These are phyloP conservation scores for Psilanteris sp. DNA, from an alignment of 1,140 invertebrate genomes.

Conservation along the genomic window DNA sequence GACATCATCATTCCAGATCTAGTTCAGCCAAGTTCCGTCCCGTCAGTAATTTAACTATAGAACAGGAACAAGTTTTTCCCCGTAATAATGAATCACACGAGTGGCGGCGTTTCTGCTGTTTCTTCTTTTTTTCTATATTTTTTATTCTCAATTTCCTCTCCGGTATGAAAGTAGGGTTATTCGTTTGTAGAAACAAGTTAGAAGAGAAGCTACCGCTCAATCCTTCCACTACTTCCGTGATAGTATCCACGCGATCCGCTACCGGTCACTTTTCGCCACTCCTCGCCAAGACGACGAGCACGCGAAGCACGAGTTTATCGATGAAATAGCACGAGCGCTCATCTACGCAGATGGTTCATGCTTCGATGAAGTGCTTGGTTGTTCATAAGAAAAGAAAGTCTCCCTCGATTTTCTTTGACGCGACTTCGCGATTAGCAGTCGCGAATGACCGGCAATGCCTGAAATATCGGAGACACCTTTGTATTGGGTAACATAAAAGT, in stretches of 20 bases:
- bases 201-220: conserved; percentile 29
- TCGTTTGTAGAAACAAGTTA: conserved; percentile 36
- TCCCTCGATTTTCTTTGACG: conserved; percentile 2
- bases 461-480: background rate
- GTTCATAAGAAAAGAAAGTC: conserved; percentile 27
- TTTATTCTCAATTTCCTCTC: conserved; percentile 13
- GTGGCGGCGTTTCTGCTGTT: conserved; percentile 14
- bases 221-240: conserved; percentile 40
- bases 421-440: background rate
- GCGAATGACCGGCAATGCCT: background rate
- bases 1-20: conserved; percentile 2
- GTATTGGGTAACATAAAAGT: background rate
- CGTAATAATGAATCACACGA: conserved; percentile 10
- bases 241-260: conserved; percentile 46
- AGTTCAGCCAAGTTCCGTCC: conserved; percentile 1
- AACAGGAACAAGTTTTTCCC: conserved; percentile 6
- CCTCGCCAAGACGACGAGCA: conserved; percentile 5
- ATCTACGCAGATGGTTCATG: conserved; percentile 17
- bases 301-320: conserved; percentile 48
- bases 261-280: conserved; percentile 33
- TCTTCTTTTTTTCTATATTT: too few relatives aligned
- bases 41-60: background rate
- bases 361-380: conserved; percentile 8
- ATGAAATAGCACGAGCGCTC: conserved; percentile 44
- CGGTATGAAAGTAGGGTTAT: background rate